Base-by-base conservation (phyloP, 2,888 invertebrate species). In the Camptogramma bilineatum region DNA sequence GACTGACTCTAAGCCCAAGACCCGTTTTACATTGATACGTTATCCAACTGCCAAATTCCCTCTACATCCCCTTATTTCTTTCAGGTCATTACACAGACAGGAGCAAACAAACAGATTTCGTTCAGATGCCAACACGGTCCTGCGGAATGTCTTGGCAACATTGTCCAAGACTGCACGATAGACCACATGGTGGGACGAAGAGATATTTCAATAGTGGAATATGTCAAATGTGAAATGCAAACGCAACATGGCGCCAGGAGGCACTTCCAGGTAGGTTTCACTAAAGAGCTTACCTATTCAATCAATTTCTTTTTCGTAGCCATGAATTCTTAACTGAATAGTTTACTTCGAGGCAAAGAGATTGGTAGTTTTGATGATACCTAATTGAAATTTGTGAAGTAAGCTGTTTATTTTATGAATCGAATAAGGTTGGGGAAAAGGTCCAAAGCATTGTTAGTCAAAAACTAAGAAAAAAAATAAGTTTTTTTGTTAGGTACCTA, bases 121-220 rank as follows among this genome's bases (percentile, higher is more conserved):
- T 95, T 95, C 72, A 78, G 84, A 65, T 96, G 96, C 75, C 95
- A 95, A 81, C 95, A 95, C 75, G 95, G 96, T 0, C 91, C 94
- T 0, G 71, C 83, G 0, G 95, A 95, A 78, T 96, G 96, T 69
- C 80, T 85, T 50, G 95, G 95, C 3, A 95, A 96, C 76, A 85
- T 93, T 60, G 87, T 95, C 42, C 95, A 95, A 77, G 94, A 95
- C 48, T 95, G 96, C 77, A 91, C 94, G 3, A 78, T 95, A 55
- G 90, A 73, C 68, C 68, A 74, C 39, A 87, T 83, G 83, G 72
- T 55, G 70, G 82, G 72, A 0, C 77, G 73, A 50, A 77, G 66
- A 66, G 91, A 88, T 42, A 17, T 69, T 13, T 77, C 86, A 17
- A 85, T 76, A 55, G 83, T 93, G 24, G 80, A 84, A n/a, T 95